Evolutionary conservation across 2,113 vertebrate genomes (phyloP), one percentile per base, ranked within the genome.

Genomic region (Mustela lutreola): DNA sequence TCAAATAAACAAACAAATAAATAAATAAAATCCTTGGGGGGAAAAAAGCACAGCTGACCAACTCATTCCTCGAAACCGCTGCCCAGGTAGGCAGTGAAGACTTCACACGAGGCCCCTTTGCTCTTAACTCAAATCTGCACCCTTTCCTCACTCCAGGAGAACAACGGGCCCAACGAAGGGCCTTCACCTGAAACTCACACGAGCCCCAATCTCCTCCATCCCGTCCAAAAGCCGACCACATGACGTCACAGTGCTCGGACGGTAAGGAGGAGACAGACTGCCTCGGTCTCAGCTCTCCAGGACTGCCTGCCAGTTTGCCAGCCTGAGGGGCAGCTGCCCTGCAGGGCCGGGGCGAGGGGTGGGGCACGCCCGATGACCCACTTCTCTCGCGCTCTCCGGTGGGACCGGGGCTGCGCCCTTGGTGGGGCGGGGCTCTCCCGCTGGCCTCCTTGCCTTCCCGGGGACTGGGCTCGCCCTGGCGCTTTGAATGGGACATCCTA

Each of bases 321-420:
- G 2, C 31, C n/a, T 31, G 0, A 48, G 0, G 5, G 24, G 7
- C 84, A 11, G 22, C 18, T 56, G 22, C 45, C n/a, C 4, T 73
- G 5, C 67, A 2, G 16, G 87, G 48, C 16, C n/a, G 26, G 7
- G 2, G 22, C 1, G 53, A 56, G 53, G 53, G 53, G 53, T 0
- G 16, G 4, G 33, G 33, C 18, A 10, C 31, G n/a, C 78, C 7
- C 1, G 11, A 9, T 3, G 42, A 12, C 78, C 4, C 1, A 39
- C 33, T 4, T 26, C 42, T 10, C 15, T 16, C 2, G 22, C 1
- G 1, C 33, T 31, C 19, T 28, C 9, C 24, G 4, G 3, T 3
- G 50, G 48, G 26, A 31, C 26, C 4, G 26, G 62, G 8, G 36
- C 42, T 6, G 3, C 0, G 0, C 18, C n/a, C 5, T 31, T 31